A percentile compares a stretch with the other conserved stretches of the same genome.
Evolutionary conservation across 2,888 invertebrate species (phyloP).

Genomic region (Apodemia duryi): DNA sequence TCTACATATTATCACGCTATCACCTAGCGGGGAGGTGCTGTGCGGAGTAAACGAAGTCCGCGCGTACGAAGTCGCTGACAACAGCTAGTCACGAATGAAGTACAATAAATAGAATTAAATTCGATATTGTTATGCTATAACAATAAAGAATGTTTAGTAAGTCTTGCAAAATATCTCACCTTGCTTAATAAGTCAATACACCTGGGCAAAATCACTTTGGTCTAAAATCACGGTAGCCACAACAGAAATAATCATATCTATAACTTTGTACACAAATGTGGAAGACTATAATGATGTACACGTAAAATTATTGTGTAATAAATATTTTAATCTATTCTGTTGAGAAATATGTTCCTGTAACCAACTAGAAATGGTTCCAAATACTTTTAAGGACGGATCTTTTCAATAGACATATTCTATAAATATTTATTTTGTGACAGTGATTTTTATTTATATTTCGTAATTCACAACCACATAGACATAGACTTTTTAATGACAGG

Average conservation of each 20-base stretch:
- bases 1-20: too few relatives aligned
- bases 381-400: not conserved
- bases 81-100: too few relatives aligned
- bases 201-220: not conserved
- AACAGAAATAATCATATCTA: not conserved
- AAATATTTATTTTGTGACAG: constrained; percentile 19
- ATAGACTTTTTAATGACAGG: not conserved
- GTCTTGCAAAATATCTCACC: too few relatives aligned
- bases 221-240: not conserved
- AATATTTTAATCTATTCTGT: constrained; percentile 7
- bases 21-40: too few relatives aligned
- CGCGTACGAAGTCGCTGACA: too few relatives aligned
- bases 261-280: constrained; percentile 9
- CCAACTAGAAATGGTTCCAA: not conserved
- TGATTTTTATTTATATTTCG: constrained; percentile 4
- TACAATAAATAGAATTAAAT: too few relatives aligned
- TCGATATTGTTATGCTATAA: too few relatives aligned
- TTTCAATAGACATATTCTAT: not conserved
- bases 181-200: too few relatives aligned
- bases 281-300: constrained; percentile 7
- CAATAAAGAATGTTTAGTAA: too few relatives aligned
- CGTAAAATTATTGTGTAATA: constrained; percentile 5
- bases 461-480: constrained; percentile 19
- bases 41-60: too few relatives aligned
- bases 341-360: not conserved